phyloP scores from a whole-genome alignment of 2,888 invertebrate species.

The Brenthis daphne region DNA sequence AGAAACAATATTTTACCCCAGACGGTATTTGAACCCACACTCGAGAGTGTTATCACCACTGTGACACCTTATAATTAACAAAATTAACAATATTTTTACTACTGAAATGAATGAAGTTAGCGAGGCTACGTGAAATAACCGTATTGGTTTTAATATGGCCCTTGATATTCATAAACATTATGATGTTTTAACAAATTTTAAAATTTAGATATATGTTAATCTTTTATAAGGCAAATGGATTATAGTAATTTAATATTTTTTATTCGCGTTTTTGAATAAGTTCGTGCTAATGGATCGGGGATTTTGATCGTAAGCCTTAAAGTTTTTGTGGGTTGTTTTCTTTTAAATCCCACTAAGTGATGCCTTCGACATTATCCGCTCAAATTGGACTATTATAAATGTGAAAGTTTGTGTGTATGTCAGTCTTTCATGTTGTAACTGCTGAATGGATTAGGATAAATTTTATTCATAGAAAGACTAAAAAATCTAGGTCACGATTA shows the following conservation, averaged over 20 bases:
- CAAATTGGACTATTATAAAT: neutral
- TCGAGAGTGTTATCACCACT: no score
- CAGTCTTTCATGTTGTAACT: neutral
- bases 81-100: constrained; percentile 6
- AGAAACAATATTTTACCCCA: neutral
- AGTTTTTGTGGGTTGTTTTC: constrained; percentile 12
- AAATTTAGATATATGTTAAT: constrained; percentile 24
- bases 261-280: constrained; percentile 18
- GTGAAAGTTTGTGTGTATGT: neutral
- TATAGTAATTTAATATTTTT: constrained; percentile 11
- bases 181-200: constrained; percentile 24
- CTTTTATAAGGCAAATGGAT: constrained; percentile 14
- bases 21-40: neutral
- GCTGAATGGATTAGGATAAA: no score
- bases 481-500: no score
- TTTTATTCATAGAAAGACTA: no score
- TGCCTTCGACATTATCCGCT: constrained; percentile 1
- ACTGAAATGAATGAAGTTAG: constrained; percentile 4
- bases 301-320: constrained; percentile 16
- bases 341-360: constrained; percentile 1
- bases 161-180: constrained; percentile 13
- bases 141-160: constrained; percentile 6
- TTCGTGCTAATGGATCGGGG: constrained; percentile 22
- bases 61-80: no score
- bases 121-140: constrained; percentile 14